Evolutionary conservation across 2,797 vertebrate species (phyloP).

Genomic region (Pangasius mekongensis): DNA sequence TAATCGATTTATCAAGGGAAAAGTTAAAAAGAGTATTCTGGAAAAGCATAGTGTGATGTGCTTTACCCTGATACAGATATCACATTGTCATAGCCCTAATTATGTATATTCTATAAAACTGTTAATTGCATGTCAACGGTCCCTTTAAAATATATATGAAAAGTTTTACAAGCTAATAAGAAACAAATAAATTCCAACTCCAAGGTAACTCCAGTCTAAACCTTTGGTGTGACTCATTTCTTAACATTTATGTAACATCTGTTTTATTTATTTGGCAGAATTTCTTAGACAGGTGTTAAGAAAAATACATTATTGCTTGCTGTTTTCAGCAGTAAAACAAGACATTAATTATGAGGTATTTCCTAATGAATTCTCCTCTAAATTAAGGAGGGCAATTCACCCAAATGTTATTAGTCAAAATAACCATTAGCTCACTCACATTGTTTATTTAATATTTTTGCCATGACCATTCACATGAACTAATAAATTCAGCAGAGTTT

Average conservation of each 20-base stretch:
- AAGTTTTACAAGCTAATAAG: slow-evolving; percentile 9
- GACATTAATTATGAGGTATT: neutral
- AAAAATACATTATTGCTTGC: neutral
- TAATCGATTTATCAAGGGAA: neutral
- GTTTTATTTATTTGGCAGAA: neutral
- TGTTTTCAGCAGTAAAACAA: slow-evolving; percentile 25
- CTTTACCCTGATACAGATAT: neutral
- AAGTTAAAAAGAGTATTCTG: neutral
- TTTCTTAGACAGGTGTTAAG: slow-evolving; percentile 4
- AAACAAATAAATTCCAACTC: slow-evolving; percentile 1
- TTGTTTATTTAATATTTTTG: neutral
- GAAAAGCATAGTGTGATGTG: neutral
- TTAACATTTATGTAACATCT: slow-evolving; percentile 4
- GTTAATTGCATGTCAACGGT: neutral
- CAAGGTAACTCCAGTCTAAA: neutral
- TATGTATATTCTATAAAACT: neutral
- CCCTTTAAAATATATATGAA: neutral
- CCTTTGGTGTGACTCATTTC: slow-evolving; percentile 10
- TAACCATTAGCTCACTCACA: slow-evolving; percentile 3
- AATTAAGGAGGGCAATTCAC: neutral
- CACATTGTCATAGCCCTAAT: neutral
- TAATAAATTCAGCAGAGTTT: slow-evolving; percentile 5
- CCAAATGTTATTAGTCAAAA: neutral
- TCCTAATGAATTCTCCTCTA: neutral
- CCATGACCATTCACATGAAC: neutral